These are phyloP conservation scores for Parambassis ranga DNA, from an alignment of 2,797 vertebrate genomes.

Conservation along the genomic window DNA sequence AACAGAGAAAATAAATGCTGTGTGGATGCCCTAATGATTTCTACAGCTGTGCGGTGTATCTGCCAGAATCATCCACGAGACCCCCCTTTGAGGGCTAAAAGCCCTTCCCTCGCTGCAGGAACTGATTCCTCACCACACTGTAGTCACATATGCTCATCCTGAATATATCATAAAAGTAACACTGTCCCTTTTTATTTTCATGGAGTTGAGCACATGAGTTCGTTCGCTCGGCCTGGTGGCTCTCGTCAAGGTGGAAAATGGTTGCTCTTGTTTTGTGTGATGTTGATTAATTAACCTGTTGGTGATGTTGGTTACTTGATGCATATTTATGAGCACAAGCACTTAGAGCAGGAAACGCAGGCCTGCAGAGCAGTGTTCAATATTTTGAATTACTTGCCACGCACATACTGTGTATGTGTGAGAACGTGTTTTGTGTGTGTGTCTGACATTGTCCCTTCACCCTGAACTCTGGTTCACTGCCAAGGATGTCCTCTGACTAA, in stretches of 20 bases:
- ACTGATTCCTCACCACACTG: slow-evolving; percentile 51
- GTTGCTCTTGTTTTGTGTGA: slow-evolving; percentile 23
- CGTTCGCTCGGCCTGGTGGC: background rate
- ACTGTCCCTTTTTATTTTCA: slow-evolving; percentile 15
- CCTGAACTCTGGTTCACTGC: slow-evolving; percentile 20
- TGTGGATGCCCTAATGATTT: slow-evolving; percentile 60
- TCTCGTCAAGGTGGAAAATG: slow-evolving; percentile 17
- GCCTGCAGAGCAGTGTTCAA: background rate
- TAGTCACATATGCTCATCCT: slow-evolving; percentile 54
- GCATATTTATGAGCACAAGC: slow-evolving; percentile 18
- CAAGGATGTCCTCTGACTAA: slow-evolving; percentile 8
- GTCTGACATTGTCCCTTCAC: slow-evolving; percentile 23
- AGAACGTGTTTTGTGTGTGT: slow-evolving; percentile 11
- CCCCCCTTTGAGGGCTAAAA: slow-evolving; percentile 68
- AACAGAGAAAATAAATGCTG: slow-evolving; percentile 48
- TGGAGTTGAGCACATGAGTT: background rate
- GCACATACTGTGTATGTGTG: background rate
- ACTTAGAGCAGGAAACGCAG: background rate
- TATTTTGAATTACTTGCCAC: slow-evolving; percentile 10
- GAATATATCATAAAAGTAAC: slow-evolving; percentile 43
- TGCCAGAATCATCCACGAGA: slow-evolving; percentile 68
- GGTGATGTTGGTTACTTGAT: slow-evolving; percentile 17
- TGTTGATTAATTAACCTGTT: slow-evolving; percentile 54
- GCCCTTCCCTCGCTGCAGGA: slow-evolving; percentile 61
- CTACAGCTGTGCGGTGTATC: slow-evolving; percentile 66